phyloP scores from a whole-genome alignment of 2,797 vertebrate genomes.

The Leptatherina wallacei region DNA sequence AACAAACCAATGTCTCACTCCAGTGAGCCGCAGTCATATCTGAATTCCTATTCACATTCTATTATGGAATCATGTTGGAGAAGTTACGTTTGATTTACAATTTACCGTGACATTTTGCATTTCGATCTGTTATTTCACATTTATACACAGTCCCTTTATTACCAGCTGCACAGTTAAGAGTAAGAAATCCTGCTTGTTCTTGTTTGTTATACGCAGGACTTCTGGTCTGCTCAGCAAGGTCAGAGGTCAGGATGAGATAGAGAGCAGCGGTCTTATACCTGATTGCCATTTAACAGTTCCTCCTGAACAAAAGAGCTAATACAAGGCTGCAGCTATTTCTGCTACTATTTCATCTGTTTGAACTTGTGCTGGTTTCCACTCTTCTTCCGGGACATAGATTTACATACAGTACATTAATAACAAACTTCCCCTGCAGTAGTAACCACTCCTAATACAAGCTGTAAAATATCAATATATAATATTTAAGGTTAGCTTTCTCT shows the following conservation, averaged over 20 bases:
- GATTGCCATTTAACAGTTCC: background rate
- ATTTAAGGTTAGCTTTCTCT: background rate
- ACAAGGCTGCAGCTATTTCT: background rate
- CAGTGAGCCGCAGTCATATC: conserved; percentile 62
- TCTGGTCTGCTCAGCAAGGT: conserved; percentile 14
- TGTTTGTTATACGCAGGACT: background rate
- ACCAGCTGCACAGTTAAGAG: background rate
- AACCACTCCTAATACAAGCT: conserved; percentile 3
- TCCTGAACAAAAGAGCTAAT: background rate
- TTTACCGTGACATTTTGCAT: conserved; percentile 67
- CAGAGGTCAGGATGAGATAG: conserved; percentile 9
- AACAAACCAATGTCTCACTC: conserved; percentile 75
- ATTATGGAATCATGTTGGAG: conserved; percentile 49
- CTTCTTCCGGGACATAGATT: background rate
- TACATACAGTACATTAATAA: conserved; percentile 17
- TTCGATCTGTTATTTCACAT: conserved; percentile 52
- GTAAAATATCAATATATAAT: conserved; percentile 24
- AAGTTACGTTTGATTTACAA: conserved; percentile 64
- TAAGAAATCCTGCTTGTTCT: background rate
- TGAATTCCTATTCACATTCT: conserved; percentile 66
- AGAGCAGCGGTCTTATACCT: background rate
- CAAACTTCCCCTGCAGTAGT: background rate
- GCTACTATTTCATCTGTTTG: conserved; percentile 1
- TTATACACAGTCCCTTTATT: conserved; percentile 9
- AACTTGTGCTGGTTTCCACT: conserved; percentile 11